Conservation (phyloP, 2,888 invertebrate species). For the Pachydiplax longipennis region DNA sequence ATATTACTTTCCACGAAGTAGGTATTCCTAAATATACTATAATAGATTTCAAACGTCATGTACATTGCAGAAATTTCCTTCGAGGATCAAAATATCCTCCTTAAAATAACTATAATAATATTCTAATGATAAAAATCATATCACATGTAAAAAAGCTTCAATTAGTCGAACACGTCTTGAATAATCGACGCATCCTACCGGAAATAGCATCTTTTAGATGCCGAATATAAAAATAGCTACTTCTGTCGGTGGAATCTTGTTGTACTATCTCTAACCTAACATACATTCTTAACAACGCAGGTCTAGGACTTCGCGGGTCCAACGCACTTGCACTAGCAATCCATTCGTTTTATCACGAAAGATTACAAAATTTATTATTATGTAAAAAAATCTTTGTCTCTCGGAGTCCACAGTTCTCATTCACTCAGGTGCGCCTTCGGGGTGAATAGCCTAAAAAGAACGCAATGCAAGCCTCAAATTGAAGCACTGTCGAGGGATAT, state of each 20-base stretch:
- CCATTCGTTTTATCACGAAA: not conserved
- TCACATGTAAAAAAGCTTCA: conserved; percentile 2
- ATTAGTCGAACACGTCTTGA: not conserved
- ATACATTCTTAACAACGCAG: not conserved
- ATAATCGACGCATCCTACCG: not conserved
- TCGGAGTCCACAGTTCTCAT: no score
- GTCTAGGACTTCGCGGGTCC: no score
- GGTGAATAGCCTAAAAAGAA: no score
- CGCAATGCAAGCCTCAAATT: no score
- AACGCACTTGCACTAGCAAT: not conserved
- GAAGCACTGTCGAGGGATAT: no score
- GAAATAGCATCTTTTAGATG: not conserved
- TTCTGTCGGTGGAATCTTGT: not conserved
- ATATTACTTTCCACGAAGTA: not conserved
- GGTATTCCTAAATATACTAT: not conserved
- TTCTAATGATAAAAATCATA: not conserved
- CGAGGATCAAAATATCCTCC: not conserved
- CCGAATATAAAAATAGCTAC: not conserved
- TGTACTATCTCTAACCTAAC: not conserved
- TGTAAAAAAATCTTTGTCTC: no score
- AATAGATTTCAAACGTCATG: not conserved
- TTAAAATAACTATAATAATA: not conserved
- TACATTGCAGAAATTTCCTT: not conserved
- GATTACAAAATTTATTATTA: no score
- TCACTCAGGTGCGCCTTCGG: no score